A percentile compares a stretch with the other conserved stretches of the same genome.
These are phyloP conservation scores for Deilephila elpenor DNA, from an alignment of 2,888 invertebrate genomes.

Conservation along the genomic window DNA sequence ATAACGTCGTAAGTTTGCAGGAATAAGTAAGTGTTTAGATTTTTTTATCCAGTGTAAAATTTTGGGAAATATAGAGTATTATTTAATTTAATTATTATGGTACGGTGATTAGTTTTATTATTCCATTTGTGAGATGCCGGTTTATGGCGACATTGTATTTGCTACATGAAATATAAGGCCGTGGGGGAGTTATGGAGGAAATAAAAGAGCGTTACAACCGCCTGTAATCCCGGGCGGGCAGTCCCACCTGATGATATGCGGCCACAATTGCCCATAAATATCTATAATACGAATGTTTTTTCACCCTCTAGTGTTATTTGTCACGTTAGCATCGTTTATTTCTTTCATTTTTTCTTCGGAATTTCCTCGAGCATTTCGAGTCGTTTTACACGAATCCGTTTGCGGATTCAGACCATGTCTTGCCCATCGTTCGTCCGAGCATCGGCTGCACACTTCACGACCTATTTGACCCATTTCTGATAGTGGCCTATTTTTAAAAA, in stretches of 20 bases:
- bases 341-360: neutral
- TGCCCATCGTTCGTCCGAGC: constrained; percentile 43
- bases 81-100: neutral
- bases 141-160: neutral
- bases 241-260: constrained; percentile 56
- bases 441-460: constrained; percentile 42
- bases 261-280: constrained; percentile 41
- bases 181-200: neutral
- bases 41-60: neutral
- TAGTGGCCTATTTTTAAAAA: constrained; percentile 31
- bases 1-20: neutral
- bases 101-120: neutral
- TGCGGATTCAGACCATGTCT: constrained; percentile 45
- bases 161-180: neutral
- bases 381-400: constrained; percentile 35
- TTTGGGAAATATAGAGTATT: neutral
- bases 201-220: constrained; percentile 17
- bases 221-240: constrained; percentile 29
- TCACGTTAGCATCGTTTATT: neutral
- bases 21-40: neutral
- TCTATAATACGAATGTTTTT: constrained; percentile 44
- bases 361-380: constrained; percentile 26
- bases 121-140: neutral
- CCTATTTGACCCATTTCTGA: constrained; percentile 43
- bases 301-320: constrained; percentile 35